These are phyloP conservation scores for Pluvialis apricaria DNA, from an alignment of 2,113 vertebrate genomes.

Conservation along the genomic window DNA sequence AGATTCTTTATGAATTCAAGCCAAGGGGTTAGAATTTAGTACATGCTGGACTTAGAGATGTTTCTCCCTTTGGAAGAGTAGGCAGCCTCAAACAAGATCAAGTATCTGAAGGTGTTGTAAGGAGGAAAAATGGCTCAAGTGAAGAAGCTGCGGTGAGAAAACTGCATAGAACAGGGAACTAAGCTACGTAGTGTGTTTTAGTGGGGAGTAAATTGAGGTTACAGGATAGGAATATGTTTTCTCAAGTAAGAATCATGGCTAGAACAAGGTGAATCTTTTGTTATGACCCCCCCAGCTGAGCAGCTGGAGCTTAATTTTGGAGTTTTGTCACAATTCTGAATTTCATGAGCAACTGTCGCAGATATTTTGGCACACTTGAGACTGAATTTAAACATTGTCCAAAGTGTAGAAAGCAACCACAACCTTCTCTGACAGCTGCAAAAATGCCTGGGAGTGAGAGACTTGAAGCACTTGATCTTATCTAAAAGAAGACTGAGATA, in stretches of 20 bases:
- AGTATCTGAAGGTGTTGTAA: not conserved
- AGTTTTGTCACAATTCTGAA: not conserved
- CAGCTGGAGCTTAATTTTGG: not conserved
- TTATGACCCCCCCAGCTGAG: not conserved
- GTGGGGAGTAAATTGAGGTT: not conserved
- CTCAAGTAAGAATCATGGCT: not conserved
- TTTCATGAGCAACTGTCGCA: not conserved
- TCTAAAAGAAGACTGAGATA: not conserved
- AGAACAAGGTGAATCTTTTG: not conserved
- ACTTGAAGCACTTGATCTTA: not conserved
- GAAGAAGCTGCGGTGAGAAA: not conserved
- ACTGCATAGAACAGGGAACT: not conserved
- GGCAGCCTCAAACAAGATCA: not conserved
- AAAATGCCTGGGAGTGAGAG: not conserved
- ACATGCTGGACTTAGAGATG: not conserved
- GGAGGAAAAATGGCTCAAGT: not conserved
- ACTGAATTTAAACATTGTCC: not conserved
- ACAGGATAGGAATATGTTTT: not conserved
- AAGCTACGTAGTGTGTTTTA: not conserved
- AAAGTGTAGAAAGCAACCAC: not conserved
- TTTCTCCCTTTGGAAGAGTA: not conserved
- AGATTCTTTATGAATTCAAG: not conserved
- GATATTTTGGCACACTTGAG: not conserved
- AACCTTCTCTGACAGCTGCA: not conserved
- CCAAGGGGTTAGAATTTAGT: not conserved